These are phyloP conservation scores for Drosophila melanocephala DNA, from an alignment of 2,888 invertebrate genomes.

Conservation along the genomic window DNA sequence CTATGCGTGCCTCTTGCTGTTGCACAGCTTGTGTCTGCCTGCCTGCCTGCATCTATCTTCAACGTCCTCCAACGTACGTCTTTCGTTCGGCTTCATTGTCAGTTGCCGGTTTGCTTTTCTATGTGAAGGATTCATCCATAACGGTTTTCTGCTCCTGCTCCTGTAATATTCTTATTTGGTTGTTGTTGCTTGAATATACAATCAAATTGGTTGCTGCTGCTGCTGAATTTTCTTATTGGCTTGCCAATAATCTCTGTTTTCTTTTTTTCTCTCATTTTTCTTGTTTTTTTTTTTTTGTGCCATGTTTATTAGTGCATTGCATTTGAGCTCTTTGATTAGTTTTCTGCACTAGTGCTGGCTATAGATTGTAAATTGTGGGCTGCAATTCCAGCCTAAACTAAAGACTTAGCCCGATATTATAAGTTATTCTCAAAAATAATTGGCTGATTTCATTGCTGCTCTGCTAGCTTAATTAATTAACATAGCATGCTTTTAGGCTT, in stretches of 20 bases:
- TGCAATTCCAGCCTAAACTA: conserved; percentile 22
- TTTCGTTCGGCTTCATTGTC: conserved; percentile 46
- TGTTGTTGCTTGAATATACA: conserved; percentile 37
- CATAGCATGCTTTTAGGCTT: conserved; percentile 43
- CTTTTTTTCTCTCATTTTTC: conserved; percentile 33
- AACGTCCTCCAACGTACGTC: conserved; percentile 2
- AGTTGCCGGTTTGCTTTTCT: conserved; percentile 43
- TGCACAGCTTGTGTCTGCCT: conserved; percentile 16
- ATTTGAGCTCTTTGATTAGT: conserved; percentile 68
- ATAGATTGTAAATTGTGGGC: conserved; percentile 43
- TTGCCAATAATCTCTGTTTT: conserved; percentile 57
- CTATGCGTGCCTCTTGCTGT: conserved; percentile 45
- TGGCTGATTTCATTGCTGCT: not conserved
- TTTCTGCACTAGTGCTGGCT: conserved; percentile 40
- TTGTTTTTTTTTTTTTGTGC: not conserved
- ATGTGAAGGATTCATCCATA: conserved; percentile 44
- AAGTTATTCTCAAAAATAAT: not conserved
- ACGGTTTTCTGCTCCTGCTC: conserved; percentile 20
- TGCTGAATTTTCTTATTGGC: conserved; percentile 59
- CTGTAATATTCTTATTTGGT: conserved; percentile 38
- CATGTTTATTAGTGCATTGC: conserved; percentile 47
- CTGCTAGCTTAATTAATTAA: not conserved
- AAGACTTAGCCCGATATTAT: conserved; percentile 4
- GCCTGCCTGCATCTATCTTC: conserved; percentile 11
- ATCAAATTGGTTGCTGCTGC: conserved; percentile 49